A percentile compares a stretch with the other conserved stretches of the same genome.
Conservation (phyloP, 2,113 vertebrate species). For the Callocephalon fimbriatum region DNA sequence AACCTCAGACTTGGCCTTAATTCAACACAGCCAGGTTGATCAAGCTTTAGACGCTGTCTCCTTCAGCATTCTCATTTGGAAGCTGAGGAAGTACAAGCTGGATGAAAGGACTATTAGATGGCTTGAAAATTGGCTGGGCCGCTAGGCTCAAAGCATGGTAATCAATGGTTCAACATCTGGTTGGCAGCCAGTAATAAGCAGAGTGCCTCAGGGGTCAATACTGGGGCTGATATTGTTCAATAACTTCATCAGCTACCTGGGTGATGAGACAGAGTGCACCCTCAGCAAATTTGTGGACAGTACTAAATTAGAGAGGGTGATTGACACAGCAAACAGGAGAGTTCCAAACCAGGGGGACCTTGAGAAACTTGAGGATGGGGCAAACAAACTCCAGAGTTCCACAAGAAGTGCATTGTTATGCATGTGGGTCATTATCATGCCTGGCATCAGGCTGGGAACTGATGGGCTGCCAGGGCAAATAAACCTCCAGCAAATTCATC, state of each 20-base stretch:
- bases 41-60: not conserved
- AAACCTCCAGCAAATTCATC: not conserved
- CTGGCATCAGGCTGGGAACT: not conserved
- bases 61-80: constrained; percentile 22
- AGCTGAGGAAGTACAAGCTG: not conserved
- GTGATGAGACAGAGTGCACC: not conserved
- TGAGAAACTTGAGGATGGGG: not conserved
- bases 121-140: constrained; percentile 7
- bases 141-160: not conserved
- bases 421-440: not conserved
- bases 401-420: not conserved
- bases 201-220: constrained; percentile 53
- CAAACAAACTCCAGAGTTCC: not conserved
- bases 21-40: constrained; percentile 3
- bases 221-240: constrained; percentile 23
- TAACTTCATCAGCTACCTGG: constrained; percentile 32
- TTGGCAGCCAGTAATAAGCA: constrained; percentile 45
- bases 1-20: constrained; percentile 8
- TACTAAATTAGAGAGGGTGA: not conserved
- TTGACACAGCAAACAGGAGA: not conserved
- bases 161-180: constrained; percentile 51
- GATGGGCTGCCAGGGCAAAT: not conserved
- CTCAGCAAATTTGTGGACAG: constrained; percentile 6
- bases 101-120: not conserved
- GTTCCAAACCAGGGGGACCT: not conserved